phyloP scores from a whole-genome alignment of 2,113 vertebrate genomes.

The Siniperca knerii region DNA sequence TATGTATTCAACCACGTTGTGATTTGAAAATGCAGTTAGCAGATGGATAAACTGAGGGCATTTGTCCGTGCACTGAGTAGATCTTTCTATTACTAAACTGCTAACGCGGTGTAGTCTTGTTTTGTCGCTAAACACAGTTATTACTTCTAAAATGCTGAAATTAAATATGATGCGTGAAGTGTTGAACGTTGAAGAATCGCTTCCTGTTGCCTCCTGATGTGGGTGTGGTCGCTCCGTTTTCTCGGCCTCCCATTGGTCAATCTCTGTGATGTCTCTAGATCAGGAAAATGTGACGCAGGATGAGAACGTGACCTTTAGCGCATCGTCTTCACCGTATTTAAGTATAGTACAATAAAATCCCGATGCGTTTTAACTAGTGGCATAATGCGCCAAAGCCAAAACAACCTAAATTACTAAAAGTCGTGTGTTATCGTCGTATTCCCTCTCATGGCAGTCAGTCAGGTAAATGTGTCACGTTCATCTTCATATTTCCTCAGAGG shows the following conservation, averaged over 20 bases:
- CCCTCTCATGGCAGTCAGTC: neutral
- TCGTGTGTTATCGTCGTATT: neutral
- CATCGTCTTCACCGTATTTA: constrained; percentile 58
- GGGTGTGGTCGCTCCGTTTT: constrained; percentile 59
- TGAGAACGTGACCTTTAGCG: constrained; percentile 78
- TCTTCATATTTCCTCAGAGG: neutral
- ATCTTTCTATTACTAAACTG: fast-evolving
- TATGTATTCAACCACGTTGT: constrained; percentile 1
- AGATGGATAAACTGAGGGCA: neutral
- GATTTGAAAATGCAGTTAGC: neutral
- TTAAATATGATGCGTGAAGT: constrained; percentile 4
- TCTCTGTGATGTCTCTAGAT: constrained; percentile 47
- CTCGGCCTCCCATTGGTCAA: constrained; percentile 61
- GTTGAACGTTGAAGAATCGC: constrained; percentile 18
- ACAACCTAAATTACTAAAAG: neutral
- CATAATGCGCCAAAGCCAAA: neutral
- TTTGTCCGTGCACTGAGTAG: neutral
- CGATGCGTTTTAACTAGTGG: neutral
- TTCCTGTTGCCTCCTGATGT: constrained; percentile 73
- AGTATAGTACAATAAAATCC: no score
- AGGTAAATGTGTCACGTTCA: neutral
- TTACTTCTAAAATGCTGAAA: fast-evolving
- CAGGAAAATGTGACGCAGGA: constrained; percentile 86
- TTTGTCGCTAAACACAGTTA: neutral
- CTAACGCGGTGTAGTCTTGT: neutral